phyloP scores from a whole-genome alignment of 2,797 vertebrate genomes.

The Octomys mimax region DNA sequence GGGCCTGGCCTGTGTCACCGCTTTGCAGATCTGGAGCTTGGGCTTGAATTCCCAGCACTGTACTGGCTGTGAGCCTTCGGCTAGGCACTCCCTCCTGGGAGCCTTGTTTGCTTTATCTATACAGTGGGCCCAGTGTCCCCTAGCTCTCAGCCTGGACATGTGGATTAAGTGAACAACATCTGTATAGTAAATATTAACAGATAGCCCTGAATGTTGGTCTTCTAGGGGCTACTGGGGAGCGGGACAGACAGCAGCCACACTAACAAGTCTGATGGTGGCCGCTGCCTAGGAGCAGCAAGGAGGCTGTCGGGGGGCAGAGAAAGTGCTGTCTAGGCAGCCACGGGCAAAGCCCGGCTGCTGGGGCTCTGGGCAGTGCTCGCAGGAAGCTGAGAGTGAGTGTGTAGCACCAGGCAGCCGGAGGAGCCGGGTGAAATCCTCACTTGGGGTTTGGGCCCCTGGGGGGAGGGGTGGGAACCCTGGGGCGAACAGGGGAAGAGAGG shows the following conservation, averaged over 20 bases:
- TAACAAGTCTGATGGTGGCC: neutral
- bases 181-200: rapidly evolving
- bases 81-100: neutral
- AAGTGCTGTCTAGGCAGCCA: too few species aligned
- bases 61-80: neutral
- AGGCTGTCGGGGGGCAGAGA: neutral
- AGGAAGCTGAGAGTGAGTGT: neutral
- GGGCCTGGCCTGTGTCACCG: rapidly evolving
- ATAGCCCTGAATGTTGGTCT: rapidly evolving
- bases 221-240: neutral
- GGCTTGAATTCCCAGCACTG: neutral
- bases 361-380: neutral
- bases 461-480: neutral
- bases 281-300: rapidly evolving
- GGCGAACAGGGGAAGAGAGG: neutral
- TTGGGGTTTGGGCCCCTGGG: neutral
- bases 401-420: too few species aligned
- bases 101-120: neutral
- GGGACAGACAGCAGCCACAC: rapidly evolving
- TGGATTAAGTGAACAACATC: neutral
- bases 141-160: neutral
- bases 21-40: neutral
- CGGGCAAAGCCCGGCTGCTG: too few species aligned
- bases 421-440: rapidly evolving
- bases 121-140: neutral